A percentile compares a stretch with the other conserved stretches of the same genome.
phyloP scores from a whole-genome alignment of 2,797 vertebrate species.

The Amphiprion clarkii region DNA sequence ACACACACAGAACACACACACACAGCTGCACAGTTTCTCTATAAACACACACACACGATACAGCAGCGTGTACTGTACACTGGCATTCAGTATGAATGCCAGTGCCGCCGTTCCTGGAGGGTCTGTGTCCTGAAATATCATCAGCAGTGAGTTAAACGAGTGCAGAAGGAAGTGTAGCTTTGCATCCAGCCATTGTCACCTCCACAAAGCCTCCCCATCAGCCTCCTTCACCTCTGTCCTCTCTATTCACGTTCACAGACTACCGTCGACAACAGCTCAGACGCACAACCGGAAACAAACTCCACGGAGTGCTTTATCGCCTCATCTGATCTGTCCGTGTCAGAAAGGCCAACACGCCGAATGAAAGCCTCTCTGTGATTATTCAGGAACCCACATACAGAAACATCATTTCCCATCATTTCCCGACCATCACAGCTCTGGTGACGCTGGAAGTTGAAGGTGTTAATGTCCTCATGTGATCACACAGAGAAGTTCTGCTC shows the following conservation, averaged over 20 bases:
- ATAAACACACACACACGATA: neutral
- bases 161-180: slow-evolving; percentile 30
- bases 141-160: slow-evolving; percentile 28
- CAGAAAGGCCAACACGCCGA: slow-evolving; percentile 28
- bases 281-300: slow-evolving; percentile 43
- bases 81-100: neutral
- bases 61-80: slow-evolving; percentile 6
- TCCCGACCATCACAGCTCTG: slow-evolving; percentile 49
- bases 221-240: slow-evolving; percentile 23
- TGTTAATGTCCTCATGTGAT: slow-evolving; percentile 24
- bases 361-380: slow-evolving; percentile 26
- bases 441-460: slow-evolving; percentile 26
- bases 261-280: slow-evolving; percentile 45
- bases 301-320: neutral
- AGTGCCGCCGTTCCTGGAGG: slow-evolving; percentile 43
- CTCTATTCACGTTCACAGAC: slow-evolving; percentile 27
- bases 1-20: neutral
- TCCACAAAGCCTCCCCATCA: slow-evolving; percentile 44
- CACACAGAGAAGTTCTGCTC: no score
- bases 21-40: neutral
- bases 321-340: slow-evolving; percentile 27
- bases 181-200: slow-evolving; percentile 48
- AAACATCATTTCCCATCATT: slow-evolving; percentile 26
- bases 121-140: slow-evolving; percentile 57
- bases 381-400: slow-evolving; percentile 29